Base-by-base conservation (phyloP, 2,797 vertebrate species). In the Crossoptilon crossoptilon region DNA sequence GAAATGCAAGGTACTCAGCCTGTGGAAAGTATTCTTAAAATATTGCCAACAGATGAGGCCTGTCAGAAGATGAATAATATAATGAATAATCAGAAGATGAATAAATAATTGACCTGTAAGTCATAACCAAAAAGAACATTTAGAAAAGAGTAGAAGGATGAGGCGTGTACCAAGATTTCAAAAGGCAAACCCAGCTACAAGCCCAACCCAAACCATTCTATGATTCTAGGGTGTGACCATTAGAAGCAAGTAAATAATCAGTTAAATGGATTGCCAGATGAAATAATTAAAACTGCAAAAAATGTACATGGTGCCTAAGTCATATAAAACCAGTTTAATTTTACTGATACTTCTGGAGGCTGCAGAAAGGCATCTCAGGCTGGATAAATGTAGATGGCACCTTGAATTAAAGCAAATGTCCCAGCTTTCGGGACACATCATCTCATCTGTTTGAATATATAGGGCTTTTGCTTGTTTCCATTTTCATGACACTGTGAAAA, bases 41-140 rank as follows among this genome's bases (percentile, higher is more conserved):
- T 44, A 12, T 17, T 72, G 68, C 22, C 39, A 88, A 76, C 37
- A 70, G 56, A 60, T 60, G 63, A 81, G 86, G 48, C 26, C 64
- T 81, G 56, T 93, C 74, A 83, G 76, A 88, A 51, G 59, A 81
- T 64, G 39, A 91, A 86, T 63, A 76, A 95, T 39, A 39, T 39
- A 39, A 14, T 13, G 39, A 39, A 39, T 39, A 39, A 39, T 93
- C 74, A 83, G 76, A 88, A 51, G 59, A 81, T 64, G 39, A 91
- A 86, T 63, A 76, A 95, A 85, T 44, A 39, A 59, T 9, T 89
- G 68, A 83, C 68, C 76, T 84, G 51, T 78, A 84, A 84, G 79
- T 64, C 35, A 49, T 41, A 75, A 72, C 48, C 58, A 49, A 87
- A 80, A 95, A 83, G n/a, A 71, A 27, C 31, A 72, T 53, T 60